Conservation (phyloP, 2,888 invertebrate species). For the Melanophora roralis region DNA sequence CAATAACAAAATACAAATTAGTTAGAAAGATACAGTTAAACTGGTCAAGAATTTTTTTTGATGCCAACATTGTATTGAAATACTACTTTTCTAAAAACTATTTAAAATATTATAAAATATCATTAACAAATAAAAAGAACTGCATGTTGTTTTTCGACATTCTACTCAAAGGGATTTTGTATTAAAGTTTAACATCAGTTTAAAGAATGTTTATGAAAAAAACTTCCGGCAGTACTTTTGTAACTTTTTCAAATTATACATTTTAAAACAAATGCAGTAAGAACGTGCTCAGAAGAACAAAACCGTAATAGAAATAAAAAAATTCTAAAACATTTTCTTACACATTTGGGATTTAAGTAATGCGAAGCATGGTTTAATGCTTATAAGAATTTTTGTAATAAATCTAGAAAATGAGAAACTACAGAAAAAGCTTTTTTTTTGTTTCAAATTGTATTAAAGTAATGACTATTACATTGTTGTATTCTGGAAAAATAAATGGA, state of each 20-base stretch:
- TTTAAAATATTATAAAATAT: too few species aligned
- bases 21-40: too few species aligned
- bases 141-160: too few species aligned
- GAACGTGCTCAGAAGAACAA: slow-evolving; percentile 41
- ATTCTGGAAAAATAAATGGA: background rate
- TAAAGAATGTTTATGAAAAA: background rate
- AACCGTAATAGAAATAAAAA: background rate
- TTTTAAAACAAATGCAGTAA: slow-evolving; percentile 34
- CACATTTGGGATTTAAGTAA: slow-evolving; percentile 27
- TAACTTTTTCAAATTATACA: slow-evolving; percentile 6
- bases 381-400: too few species aligned
- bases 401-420: background rate
- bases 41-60: too few species aligned
- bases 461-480: background rate
- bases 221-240: slow-evolving; percentile 32
- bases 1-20: too few species aligned
- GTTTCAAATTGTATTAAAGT: background rate
- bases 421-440: background rate
- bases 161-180: background rate
- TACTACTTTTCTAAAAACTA: too few species aligned
- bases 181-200: slow-evolving; percentile 42
- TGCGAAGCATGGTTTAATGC: slow-evolving; percentile 20
- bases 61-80: too few species aligned
- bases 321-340: background rate
- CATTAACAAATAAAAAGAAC: too few species aligned